These are phyloP conservation scores for Ceriagrion tenellum DNA, from an alignment of 2,888 invertebrate species.

Conservation along the genomic window DNA sequence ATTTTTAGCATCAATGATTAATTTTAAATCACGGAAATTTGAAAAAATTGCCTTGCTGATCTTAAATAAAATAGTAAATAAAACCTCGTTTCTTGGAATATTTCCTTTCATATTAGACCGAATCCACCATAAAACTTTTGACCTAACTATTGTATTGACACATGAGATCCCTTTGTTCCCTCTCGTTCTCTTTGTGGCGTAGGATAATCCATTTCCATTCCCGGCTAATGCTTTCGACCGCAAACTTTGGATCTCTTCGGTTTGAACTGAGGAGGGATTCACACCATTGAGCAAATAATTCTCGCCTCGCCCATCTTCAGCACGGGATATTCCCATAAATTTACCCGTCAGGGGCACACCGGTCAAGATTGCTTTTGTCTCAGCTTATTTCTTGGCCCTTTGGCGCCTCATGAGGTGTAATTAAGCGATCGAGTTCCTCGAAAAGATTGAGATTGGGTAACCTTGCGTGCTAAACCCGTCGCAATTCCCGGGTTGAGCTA, in stretches of 20 bases:
- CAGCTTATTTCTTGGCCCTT: background rate
- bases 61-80: no score
- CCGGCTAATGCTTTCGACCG: background rate
- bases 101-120: no score
- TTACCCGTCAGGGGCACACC: background rate
- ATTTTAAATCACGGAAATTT: no score
- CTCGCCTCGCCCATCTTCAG: background rate
- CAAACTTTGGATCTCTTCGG: background rate
- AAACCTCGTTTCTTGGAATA: no score
- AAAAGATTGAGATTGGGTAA: background rate
- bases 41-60: no score
- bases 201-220: background rate
- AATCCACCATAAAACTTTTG: no score
- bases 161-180: background rate
- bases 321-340: background rate
- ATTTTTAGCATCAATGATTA: no score
- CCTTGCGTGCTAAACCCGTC: background rate
- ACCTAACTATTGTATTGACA: no score
- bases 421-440: background rate
- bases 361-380: background rate
- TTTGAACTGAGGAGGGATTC: background rate
- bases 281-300: background rate
- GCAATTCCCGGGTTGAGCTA: background rate
- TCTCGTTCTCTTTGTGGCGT: background rate
- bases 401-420: background rate